These are phyloP conservation scores for Malaclemys terrapin DNA, from an alignment of 2,113 vertebrate genomes.

Conservation along the genomic window DNA sequence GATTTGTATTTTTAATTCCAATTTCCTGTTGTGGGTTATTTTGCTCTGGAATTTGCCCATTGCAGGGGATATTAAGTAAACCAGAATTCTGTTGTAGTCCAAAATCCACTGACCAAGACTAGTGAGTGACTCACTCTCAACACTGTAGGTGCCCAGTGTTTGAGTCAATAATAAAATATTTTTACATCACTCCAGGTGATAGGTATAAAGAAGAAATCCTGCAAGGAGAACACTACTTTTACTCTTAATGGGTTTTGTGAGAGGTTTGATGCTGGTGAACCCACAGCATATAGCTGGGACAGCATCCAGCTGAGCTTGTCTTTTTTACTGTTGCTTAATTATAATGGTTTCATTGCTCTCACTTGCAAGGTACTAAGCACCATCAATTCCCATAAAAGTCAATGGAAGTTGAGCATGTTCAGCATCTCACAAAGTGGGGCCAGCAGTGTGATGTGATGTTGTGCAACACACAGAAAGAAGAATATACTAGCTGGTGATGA, in stretches of 20 bases:
- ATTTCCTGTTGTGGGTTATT: slow-evolving; percentile 54
- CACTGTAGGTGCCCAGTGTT: slow-evolving; percentile 35
- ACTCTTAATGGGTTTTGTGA: slow-evolving; percentile 33
- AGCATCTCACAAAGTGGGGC: slow-evolving; percentile 63
- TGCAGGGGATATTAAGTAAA: background rate
- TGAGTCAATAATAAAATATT: slow-evolving; percentile 7
- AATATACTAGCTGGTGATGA: background rate
- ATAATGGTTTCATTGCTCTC: background rate
- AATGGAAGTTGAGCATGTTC: slow-evolving; percentile 51
- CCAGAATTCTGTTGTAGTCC: background rate
- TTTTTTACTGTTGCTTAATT: slow-evolving; percentile 26
- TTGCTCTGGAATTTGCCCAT: slow-evolving; percentile 63
- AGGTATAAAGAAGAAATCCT: slow-evolving; percentile 11
- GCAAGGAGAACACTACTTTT: background rate
- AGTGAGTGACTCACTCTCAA: slow-evolving; percentile 31
- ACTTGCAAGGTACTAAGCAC: slow-evolving; percentile 38
- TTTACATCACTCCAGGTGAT: slow-evolving; percentile 43
- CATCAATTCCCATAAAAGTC: slow-evolving; percentile 16
- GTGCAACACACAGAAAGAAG: background rate
- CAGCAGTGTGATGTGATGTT: slow-evolving; percentile 52
- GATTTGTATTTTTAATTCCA: slow-evolving; percentile 64
- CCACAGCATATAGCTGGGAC: background rate
- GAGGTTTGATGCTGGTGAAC: slow-evolving; percentile 34
- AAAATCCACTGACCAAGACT: slow-evolving; percentile 70
- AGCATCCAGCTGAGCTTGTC: slow-evolving; percentile 35